phyloP scores from a whole-genome alignment of 1,140 invertebrate species.

The Euura lappo region DNA sequence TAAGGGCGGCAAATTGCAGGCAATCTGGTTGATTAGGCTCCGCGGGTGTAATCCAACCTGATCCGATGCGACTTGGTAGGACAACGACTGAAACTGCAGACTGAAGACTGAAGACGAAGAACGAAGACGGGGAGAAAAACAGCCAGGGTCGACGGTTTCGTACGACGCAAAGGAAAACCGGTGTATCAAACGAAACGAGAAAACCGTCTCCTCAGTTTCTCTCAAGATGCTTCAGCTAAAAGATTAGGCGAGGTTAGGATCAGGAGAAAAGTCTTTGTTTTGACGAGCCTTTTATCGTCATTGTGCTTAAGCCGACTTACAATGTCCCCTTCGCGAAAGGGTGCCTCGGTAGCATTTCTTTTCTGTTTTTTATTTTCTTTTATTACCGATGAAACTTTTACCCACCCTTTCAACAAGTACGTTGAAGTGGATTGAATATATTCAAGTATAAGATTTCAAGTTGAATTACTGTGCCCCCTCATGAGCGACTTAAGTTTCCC shows the following conservation, averaged over 20 bases:
- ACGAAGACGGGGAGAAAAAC: background rate
- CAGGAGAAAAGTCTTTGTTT: background rate
- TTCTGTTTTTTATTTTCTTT: too few relatives aligned
- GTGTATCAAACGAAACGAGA: background rate
- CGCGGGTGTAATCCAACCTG: slow-evolving; percentile 44
- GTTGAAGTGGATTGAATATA: too few relatives aligned
- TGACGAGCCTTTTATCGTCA: too few relatives aligned
- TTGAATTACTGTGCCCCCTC: too few relatives aligned
- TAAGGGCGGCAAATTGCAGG: slow-evolving; percentile 52
- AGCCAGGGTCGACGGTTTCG: background rate
- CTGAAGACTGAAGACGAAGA: background rate
- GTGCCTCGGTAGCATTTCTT: too few relatives aligned
- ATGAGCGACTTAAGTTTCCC: too few relatives aligned
- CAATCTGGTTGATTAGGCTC: slow-evolving; percentile 56
- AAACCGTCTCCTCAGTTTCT: background rate
- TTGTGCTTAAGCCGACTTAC: too few relatives aligned
- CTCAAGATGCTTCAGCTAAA: background rate
- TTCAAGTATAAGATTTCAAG: too few relatives aligned
- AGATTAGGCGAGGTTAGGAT: background rate
- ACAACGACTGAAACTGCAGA: background rate
- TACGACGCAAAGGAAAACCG: background rate
- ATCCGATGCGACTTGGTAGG: background rate
- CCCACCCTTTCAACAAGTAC: too few relatives aligned
- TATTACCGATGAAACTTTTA: too few relatives aligned
- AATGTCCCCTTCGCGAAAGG: too few relatives aligned